Evolutionary conservation across 1,140 invertebrate genomes (phyloP).

Genomic region (Limonius californicus): DNA sequence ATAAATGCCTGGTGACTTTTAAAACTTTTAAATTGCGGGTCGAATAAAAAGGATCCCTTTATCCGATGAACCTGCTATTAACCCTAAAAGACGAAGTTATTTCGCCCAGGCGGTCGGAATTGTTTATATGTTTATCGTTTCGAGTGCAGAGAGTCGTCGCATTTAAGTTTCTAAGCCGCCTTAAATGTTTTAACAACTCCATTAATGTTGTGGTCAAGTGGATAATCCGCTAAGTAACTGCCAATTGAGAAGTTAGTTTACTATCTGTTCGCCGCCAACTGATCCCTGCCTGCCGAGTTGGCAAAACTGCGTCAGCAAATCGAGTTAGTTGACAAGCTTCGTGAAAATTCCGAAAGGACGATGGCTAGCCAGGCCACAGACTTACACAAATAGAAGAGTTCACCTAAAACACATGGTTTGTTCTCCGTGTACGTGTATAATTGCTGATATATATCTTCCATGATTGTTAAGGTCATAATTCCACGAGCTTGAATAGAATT

Average conservation of each 20-base stretch:
- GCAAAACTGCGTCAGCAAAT: slow-evolving; percentile 1
- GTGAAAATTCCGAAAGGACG: neutral
- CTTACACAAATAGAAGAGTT: too few species aligned
- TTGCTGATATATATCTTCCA: too few species aligned
- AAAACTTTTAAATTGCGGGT: slow-evolving; percentile 9
- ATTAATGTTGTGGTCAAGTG: slow-evolving; percentile 7
- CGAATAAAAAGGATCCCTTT: slow-evolving; percentile 5
- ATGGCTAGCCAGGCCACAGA: too few species aligned
- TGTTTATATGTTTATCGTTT: slow-evolving; percentile 4
- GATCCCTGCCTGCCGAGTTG: neutral
- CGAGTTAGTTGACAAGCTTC: neutral
- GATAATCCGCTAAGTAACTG: slow-evolving; percentile 11
- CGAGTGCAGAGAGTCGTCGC: neutral
- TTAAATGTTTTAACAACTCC: slow-evolving; percentile 14
- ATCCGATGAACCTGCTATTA: slow-evolving; percentile 4
- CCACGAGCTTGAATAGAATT: too few species aligned
- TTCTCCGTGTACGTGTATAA: too few species aligned
- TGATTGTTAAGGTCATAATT: too few species aligned
- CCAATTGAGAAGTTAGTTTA: slow-evolving; percentile 7
- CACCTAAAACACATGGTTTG: too few species aligned
- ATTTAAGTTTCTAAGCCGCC: slow-evolving; percentile 12
- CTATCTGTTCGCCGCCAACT: neutral
- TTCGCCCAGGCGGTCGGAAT: neutral
- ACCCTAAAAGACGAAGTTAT: neutral
- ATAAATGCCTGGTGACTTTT: slow-evolving; percentile 4